Conservation (phyloP, 1,140 invertebrate genomes). For the Heliconius eleuchia region DNA sequence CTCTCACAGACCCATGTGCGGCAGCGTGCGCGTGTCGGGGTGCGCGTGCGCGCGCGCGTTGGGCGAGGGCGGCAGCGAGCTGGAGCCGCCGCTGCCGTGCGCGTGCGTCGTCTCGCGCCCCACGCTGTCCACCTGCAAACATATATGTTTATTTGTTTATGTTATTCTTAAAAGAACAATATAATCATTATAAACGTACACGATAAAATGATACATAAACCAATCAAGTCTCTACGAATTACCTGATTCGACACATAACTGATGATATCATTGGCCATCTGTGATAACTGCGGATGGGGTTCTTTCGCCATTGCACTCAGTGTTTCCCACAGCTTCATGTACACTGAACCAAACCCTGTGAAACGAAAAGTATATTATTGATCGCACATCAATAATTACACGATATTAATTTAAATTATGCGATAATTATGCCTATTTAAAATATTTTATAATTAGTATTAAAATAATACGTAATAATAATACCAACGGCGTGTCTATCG, state of each 20-base stretch:
- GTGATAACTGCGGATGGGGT: conserved; percentile 90
- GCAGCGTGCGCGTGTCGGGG: conserved; percentile 51
- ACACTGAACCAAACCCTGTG: conserved; percentile 86
- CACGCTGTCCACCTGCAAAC: conserved; percentile 35
- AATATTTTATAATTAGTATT: too few species aligned
- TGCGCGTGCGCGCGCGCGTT: conserved; percentile 53
- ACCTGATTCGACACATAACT: conserved; percentile 89
- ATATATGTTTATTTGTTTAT: neutral
- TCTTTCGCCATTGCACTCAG: conserved; percentile 89
- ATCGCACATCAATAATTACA: neutral
- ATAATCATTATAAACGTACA: too few species aligned
- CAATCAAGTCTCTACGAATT: too few species aligned
- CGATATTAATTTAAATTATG: neutral
- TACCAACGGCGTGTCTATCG: too few species aligned
- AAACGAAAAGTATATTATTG: neutral
- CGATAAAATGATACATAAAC: too few species aligned
- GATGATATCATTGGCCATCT: conserved; percentile 89
- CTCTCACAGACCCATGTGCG: conserved; percentile 36
- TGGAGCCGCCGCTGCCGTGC: conserved; percentile 33
- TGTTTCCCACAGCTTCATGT: conserved; percentile 92
- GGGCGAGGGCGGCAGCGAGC: conserved; percentile 82
- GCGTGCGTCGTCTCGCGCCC: conserved; percentile 7
- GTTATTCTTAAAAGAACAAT: neutral
- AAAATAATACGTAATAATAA: too few species aligned
- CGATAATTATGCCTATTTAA: neutral